Conservation (phyloP, 2,888 invertebrate species). For the Omphaloscelis lunosa region DNA sequence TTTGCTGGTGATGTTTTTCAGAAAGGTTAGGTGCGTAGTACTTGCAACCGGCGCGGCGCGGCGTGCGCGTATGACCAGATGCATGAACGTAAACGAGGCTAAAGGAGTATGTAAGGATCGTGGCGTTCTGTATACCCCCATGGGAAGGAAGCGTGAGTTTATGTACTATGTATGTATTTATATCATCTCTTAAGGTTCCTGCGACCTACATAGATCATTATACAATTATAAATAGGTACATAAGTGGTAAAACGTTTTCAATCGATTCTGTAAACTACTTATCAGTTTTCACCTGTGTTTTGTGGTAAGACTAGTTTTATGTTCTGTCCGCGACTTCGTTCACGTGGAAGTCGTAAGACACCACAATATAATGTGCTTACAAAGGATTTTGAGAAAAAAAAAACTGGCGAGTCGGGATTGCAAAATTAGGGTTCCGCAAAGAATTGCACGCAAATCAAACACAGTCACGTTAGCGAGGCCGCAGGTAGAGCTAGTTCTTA, state of each 20-base stretch:
- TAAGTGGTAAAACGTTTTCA: neutral
- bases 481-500: too few species aligned
- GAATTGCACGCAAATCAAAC: too few species aligned
- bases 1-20: neutral
- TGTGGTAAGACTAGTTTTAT: too few species aligned
- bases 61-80: neutral
- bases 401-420: too few species aligned
- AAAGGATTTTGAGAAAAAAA: too few species aligned
- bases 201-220: neutral
- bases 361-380: too few species aligned
- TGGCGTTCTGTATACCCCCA: neutral
- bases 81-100: neutral
- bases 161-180: neutral
- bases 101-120: neutral
- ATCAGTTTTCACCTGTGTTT: too few species aligned
- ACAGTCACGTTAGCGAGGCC: too few species aligned
- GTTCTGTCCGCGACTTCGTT: too few species aligned
- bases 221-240: neutral
- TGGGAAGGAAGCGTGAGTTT: too few species aligned
- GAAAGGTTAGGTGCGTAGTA: neutral
- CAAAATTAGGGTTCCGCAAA: too few species aligned
- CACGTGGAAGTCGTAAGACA: too few species aligned
- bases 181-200: neutral
- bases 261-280: neutral
- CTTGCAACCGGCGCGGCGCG: neutral